phyloP scores from a whole-genome alignment of 2,888 invertebrate genomes.

The Acronicta alni region DNA sequence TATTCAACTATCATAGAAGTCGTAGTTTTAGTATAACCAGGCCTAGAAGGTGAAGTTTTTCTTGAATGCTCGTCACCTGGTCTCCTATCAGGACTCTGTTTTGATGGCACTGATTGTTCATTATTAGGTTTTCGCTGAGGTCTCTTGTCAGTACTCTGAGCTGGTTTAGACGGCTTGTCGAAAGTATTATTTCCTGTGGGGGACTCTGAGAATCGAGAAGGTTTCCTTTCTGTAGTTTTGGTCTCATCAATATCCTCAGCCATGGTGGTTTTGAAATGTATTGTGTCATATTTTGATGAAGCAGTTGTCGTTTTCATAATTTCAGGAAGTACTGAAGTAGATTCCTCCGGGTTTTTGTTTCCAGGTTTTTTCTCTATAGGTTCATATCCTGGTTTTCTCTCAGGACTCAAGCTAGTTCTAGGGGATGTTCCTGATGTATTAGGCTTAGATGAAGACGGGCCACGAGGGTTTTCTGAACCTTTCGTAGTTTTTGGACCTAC shows the following conservation, averaged over 20 bases:
- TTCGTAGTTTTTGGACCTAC: conserved; percentile 9
- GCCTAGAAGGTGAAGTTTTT: conserved; percentile 34
- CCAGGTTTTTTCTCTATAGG: conserved; percentile 29
- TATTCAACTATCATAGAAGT: conserved; percentile 47
- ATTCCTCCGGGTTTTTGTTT: conserved; percentile 16
- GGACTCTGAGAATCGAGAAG: conserved; percentile 28
- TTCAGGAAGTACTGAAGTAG: conserved; percentile 16
- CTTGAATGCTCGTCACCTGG: conserved; percentile 8
- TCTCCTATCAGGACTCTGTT: conserved; percentile 45
- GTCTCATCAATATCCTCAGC: conserved; percentile 24
- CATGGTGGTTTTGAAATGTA: not conserved
- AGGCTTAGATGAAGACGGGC: conserved; percentile 13
- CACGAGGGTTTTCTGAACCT: conserved; percentile 2
- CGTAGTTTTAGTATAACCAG: conserved; percentile 44
- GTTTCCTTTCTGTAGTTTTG: conserved; percentile 33
- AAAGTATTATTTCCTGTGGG: conserved; percentile 35
- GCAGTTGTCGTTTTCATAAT: conserved; percentile 34
- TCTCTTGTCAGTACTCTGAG: conserved; percentile 34
- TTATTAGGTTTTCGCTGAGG: conserved; percentile 33
- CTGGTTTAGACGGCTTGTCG: conserved; percentile 29
- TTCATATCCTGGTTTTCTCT: conserved; percentile 34
- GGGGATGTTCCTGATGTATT: conserved; percentile 28
- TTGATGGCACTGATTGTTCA: conserved; percentile 11
- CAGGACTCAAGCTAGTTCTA: conserved; percentile 44
- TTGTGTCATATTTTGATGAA: conserved; percentile 30